A percentile compares a stretch with the other conserved stretches of the same genome.
These are phyloP conservation scores for Neocloeon triangulifer DNA, from an alignment of 1,140 invertebrate genomes.

Conservation along the genomic window DNA sequence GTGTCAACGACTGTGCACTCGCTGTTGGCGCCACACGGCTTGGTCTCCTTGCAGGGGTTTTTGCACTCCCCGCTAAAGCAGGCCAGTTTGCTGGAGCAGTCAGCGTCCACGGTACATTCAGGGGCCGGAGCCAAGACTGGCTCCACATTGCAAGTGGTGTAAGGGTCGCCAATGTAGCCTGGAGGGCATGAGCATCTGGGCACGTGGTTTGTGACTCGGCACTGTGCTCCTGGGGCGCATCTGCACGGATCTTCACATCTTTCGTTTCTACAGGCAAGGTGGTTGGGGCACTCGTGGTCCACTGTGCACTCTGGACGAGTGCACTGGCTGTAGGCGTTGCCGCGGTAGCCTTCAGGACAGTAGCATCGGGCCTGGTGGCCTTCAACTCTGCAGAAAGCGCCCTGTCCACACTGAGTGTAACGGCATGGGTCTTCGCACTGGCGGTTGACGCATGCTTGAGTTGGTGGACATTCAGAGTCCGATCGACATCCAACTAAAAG, in stretches of 20 bases:
- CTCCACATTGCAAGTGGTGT: conserved; percentile 36
- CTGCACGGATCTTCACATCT: conserved; percentile 59
- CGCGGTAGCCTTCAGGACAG: conserved; percentile 46
- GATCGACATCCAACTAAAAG: conserved; percentile 67
- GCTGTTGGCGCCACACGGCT: conserved; percentile 58
- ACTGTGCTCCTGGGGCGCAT: conserved; percentile 42
- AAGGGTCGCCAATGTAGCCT: conserved; percentile 57
- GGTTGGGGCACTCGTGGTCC: conserved; percentile 48
- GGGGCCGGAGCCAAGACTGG: too few species aligned
- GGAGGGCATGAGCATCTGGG: conserved; percentile 60
- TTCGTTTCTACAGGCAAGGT: conserved; percentile 47
- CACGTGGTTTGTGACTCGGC: conserved; percentile 49
- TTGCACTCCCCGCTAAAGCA: conserved; percentile 59
- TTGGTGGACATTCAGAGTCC: conserved; percentile 60
- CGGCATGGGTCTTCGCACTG: conserved; percentile 62
- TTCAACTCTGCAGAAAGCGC: conserved; percentile 51
- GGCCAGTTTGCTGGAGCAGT: conserved; percentile 61
- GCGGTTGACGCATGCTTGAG: conserved; percentile 61
- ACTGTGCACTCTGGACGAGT: conserved; percentile 48
- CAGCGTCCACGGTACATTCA: conserved; percentile 55
- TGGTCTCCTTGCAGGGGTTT: conserved; percentile 55
- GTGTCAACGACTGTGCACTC: conserved; percentile 63
- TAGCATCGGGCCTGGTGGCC: conserved; percentile 56
- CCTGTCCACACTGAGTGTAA: conserved; percentile 56
- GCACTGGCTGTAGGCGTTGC: conserved; percentile 52